These are phyloP conservation scores for Pentalonia nigronervosa DNA, from an alignment of 1,140 invertebrate species.

Conservation along the genomic window DNA sequence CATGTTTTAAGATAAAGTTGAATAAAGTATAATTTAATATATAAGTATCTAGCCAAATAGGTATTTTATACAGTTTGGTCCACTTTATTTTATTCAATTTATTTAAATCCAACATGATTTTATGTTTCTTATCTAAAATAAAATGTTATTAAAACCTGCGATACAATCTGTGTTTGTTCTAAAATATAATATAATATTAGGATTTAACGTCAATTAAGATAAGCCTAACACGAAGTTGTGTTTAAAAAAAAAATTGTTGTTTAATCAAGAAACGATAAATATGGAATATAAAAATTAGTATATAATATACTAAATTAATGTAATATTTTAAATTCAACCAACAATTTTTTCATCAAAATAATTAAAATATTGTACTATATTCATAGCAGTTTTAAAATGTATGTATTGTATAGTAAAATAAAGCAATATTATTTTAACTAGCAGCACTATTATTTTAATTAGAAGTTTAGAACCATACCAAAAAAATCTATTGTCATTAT, in stretches of 20 bases:
- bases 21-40: neutral
- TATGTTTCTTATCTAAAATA: neutral
- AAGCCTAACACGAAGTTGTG: neutral
- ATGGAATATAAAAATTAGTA: neutral
- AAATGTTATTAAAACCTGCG: neutral
- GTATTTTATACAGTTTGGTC: neutral
- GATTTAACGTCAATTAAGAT: neutral
- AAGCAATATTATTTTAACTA: neutral
- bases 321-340: neutral
- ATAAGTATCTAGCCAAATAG: neutral
- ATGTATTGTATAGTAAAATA: neutral
- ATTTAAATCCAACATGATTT: neutral
- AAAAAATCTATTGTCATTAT: constrained; percentile 9
- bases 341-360: neutral
- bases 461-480: neutral
- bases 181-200: neutral
- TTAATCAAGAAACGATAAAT: neutral
- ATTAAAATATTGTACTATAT: neutral
- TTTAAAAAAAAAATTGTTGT: neutral
- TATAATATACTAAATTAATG: neutral
- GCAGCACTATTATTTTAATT: neutral
- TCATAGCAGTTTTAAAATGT: neutral
- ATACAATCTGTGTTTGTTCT: neutral
- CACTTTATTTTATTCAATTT: neutral
- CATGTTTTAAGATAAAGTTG: neutral